Conservation (phyloP, 2,113 vertebrate genomes). For the Thalassarche chlororhynchos region DNA sequence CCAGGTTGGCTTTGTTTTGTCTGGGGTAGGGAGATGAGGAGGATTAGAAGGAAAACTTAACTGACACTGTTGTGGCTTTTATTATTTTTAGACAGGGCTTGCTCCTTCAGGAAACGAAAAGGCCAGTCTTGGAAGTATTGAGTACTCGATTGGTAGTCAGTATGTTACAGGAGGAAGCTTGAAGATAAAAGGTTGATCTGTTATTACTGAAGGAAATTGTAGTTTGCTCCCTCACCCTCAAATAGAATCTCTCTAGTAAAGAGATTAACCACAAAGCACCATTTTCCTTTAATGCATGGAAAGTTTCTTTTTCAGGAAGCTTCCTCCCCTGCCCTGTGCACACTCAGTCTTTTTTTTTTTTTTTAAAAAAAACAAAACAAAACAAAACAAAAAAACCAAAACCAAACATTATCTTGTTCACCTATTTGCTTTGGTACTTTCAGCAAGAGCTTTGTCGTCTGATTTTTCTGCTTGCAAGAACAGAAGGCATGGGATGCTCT, state of each 20-base stretch:
- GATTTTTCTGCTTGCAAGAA: not conserved
- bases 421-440: not conserved
- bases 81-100: not conserved
- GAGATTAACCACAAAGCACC: not conserved
- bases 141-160: not conserved
- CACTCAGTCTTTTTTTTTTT: not conserved
- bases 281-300: not conserved
- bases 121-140: not conserved
- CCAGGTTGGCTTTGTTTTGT: not conserved
- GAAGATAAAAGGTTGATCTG: not conserved
- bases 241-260: not conserved
- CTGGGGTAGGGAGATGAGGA: not conserved
- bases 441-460: not conserved
- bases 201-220: not conserved
- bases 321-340: fast-evolving
- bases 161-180: not conserved
- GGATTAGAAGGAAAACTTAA: not conserved
- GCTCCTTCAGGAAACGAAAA: not conserved
- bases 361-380: too few species aligned
- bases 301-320: not conserved
- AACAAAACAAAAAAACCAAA: too few species aligned
- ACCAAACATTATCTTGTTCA: not conserved
- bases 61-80: not conserved
- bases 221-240: not conserved
- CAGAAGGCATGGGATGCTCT: not conserved